These are phyloP conservation scores for Grapholita molesta DNA, from an alignment of 1,140 invertebrate genomes.

Conservation along the genomic window DNA sequence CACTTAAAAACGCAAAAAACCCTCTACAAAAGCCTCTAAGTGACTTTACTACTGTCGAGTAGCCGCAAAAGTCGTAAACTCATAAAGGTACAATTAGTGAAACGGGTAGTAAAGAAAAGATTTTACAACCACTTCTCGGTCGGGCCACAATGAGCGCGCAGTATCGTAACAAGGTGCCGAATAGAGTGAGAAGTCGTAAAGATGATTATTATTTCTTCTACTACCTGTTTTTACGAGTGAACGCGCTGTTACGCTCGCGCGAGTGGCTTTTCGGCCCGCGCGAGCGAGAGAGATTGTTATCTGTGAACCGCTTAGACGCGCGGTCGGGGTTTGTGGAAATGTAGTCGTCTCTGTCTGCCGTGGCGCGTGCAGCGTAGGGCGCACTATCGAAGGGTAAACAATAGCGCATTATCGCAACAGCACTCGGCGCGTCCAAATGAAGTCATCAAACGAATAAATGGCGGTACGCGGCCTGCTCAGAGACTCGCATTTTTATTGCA, in stretches of 20 bases:
- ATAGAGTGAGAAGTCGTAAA: slow-evolving; percentile 80
- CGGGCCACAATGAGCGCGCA: slow-evolving; percentile 74
- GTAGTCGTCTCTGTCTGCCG: slow-evolving; percentile 58
- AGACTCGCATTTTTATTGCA: slow-evolving; percentile 73
- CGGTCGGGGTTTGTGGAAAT: slow-evolving; percentile 39
- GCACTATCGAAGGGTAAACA: slow-evolving; percentile 76
- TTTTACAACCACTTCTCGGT: slow-evolving; percentile 75
- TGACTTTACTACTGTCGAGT: slow-evolving; percentile 64
- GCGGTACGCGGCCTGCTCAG: slow-evolving; percentile 54
- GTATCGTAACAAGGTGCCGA: slow-evolving; percentile 79
- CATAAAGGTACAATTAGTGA: slow-evolving; percentile 78
- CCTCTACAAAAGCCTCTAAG: slow-evolving; percentile 60
- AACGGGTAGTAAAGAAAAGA: slow-evolving; percentile 77
- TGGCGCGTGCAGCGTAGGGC: slow-evolving; percentile 62
- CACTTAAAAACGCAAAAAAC: slow-evolving; percentile 40
- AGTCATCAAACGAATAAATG: slow-evolving; percentile 76
- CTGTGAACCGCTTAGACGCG: slow-evolving; percentile 45
- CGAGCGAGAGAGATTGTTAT: slow-evolving; percentile 47
- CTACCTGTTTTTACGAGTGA: slow-evolving; percentile 76
- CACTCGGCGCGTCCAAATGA: slow-evolving; percentile 70
- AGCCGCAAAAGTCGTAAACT: slow-evolving; percentile 73
- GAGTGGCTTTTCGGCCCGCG: slow-evolving; percentile 16
- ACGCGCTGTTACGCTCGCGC: slow-evolving; percentile 50
- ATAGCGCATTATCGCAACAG: slow-evolving; percentile 73
- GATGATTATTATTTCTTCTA: slow-evolving; percentile 80